Percentiles rank a stretch among this genome's conserved stretches.
phyloP scores from a whole-genome alignment of 35 echinoderm and acorn worm genomes.

The Hemicentrotus pulcherrimus region DNA sequence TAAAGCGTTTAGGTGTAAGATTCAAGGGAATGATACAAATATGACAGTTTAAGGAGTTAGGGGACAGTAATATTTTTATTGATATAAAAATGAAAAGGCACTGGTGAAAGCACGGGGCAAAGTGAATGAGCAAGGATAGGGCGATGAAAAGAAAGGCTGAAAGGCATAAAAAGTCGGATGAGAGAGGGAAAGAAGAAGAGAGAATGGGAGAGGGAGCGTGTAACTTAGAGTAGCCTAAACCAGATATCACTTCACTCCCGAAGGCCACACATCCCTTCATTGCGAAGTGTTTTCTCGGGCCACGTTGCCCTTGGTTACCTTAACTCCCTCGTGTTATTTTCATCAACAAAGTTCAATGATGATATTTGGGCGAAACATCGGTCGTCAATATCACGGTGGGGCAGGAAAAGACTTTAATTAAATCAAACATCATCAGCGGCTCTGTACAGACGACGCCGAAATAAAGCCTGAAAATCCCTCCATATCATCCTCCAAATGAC shows the following conservation, averaged over 20 bases:
- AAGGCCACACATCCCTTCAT: conserved; percentile 9
- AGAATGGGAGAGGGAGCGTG: neutral
- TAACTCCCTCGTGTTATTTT: conserved; percentile 11
- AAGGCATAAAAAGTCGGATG: neutral
- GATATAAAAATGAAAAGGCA: neutral
- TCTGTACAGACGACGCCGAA: neutral
- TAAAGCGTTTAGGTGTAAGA: neutral
- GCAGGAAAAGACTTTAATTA: conserved; percentile 18
- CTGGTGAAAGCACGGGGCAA: neutral
- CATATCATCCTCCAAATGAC: neutral
- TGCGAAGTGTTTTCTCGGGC: neutral
- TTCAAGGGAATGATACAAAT: neutral
- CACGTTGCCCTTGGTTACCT: neutral
- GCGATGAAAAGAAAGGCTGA: too few relatives aligned
- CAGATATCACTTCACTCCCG: neutral
- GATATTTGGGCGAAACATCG: conserved; percentile 2
- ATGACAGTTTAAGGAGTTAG: neutral
- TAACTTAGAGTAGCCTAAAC: neutral
- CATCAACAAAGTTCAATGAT: conserved; percentile 18
- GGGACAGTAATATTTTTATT: neutral
- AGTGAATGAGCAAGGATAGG: neutral
- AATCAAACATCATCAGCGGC: neutral
- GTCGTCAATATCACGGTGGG: neutral
- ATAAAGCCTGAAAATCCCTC: neutral
- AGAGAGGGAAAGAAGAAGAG: neutral